A percentile compares a stretch with the other conserved stretches of the same genome.
Evolutionary conservation across 2,113 vertebrate genomes (phyloP).

Genomic region (Serinus canaria): DNA sequence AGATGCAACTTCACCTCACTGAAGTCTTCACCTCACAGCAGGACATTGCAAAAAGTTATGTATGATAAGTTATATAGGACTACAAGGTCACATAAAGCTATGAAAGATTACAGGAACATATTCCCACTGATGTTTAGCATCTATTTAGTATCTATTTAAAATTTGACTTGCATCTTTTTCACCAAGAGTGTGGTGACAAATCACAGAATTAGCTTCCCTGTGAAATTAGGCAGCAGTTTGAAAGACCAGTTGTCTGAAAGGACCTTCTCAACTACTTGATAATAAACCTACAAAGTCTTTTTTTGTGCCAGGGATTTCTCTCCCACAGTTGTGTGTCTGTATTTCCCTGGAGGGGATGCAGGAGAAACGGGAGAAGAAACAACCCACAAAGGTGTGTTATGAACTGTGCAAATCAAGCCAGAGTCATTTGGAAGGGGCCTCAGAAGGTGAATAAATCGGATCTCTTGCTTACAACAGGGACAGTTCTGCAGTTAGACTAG

Average conservation of each 20-base stretch:
- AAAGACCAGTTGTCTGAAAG: neutral
- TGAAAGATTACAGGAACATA: neutral
- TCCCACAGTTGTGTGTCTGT: neutral
- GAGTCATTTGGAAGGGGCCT: neutral
- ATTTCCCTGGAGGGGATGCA: neutral
- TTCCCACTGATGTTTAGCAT: neutral
- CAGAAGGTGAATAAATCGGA: neutral
- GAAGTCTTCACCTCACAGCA: neutral
- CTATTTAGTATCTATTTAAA: neutral
- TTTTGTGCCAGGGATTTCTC: neutral
- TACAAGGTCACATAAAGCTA: neutral
- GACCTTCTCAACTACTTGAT: neutral
- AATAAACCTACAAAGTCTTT: neutral
- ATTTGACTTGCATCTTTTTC: neutral
- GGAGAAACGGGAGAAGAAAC: neutral
- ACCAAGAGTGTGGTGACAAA: neutral
- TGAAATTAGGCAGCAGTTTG: neutral
- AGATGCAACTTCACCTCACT: neutral
- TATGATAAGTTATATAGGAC: neutral
- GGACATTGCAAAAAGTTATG: neutral
- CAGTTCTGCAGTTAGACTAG: neutral
- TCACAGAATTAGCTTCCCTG: neutral
- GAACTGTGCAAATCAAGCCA: neutral
- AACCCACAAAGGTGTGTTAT: neutral
- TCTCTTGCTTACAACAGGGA: neutral